phyloP scores from a whole-genome alignment of 2,113 vertebrate genomes.

The Xiphophorus maculatus region DNA sequence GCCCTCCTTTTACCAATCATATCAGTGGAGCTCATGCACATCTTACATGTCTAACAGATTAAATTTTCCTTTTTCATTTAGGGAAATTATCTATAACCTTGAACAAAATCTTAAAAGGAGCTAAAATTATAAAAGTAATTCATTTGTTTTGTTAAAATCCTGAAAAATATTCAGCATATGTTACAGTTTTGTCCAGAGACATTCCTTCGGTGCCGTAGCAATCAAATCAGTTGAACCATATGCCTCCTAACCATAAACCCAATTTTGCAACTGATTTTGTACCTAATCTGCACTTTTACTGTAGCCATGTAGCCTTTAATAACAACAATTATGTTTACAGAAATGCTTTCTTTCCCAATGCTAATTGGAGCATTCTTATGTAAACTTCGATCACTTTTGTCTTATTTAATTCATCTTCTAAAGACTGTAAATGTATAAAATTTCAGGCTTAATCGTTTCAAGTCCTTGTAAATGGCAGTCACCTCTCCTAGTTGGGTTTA shows the following conservation, averaged over 20 bases:
- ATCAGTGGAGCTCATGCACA: no score
- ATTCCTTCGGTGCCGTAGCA: background rate
- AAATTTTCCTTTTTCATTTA: background rate
- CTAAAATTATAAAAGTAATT: no score
- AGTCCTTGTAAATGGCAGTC: conserved; percentile 43
- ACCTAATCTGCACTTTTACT: background rate
- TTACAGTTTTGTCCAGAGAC: background rate
- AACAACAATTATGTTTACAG: conserved; percentile 31
- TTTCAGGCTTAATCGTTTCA: conserved; percentile 40
- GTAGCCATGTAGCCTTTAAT: conserved; percentile 10
- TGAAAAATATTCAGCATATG: no score
- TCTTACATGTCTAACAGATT: background rate
- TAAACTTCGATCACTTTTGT: conserved; percentile 21
- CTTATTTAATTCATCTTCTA: conserved; percentile 45
- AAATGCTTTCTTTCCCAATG: conserved; percentile 36
- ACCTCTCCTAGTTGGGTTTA: conserved; percentile 64
- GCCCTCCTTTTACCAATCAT: background rate
- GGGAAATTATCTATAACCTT: background rate
- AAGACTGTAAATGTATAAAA: conserved; percentile 44
- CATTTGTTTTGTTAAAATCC: no score
- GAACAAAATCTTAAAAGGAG: background rate
- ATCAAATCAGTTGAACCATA: background rate
- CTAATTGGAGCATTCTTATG: conserved; percentile 18
- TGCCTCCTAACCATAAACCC: background rate
- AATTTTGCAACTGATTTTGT: background rate